Evolutionary conservation across 2,888 invertebrate species (phyloP), one percentile per base, ranked within the genome.

Genomic region (Leucophenga maculata): DNA sequence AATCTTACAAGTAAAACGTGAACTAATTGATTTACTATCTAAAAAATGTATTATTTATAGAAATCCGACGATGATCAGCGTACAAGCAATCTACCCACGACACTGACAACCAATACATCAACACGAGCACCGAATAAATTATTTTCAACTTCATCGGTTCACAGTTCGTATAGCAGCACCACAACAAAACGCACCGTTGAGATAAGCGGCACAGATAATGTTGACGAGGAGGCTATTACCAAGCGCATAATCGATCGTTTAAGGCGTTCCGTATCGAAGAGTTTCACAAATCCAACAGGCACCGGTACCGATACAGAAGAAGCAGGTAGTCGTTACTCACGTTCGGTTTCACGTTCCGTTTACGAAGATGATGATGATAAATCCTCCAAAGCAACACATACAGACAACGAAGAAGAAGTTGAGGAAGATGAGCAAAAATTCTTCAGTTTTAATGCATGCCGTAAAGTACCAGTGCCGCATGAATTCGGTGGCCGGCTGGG

Each of bases 341-440:
- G 85, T 6, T 85, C 84, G 6, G 73, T 76, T 0, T 86, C 86
- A 9, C 85, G 87, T n/a, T 88, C 88, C 6, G 77, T 85, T 0
- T 87, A 86, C 64, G 88, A 87, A 20, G 88, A 88, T 69, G 87
- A 87, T 22, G 88, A 88, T 69, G 87, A 86, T 22, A 85, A 83
- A 68, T 86, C 85, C 57, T 86, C 85, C 1, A 86, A 85, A 70
- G 85, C 82, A 31, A 85, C 78, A 73, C 86, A 82, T 74, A 87
- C 85, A 18, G 83, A 72, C 69, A 81, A 75, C 69, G 82, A 72
- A 50, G 74, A 69, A 32, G 72, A 52, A 22, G 73, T 69, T 4
- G 76, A 78, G 1, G 79, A 85, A 0, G 77, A 82, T 3, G 72
- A 73, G 22, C 67, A 74, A 26, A 14, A 46, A 26, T 80, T 79